Conservation (phyloP, 2,797 vertebrate genomes). For the Myotis vivesi region DNA sequence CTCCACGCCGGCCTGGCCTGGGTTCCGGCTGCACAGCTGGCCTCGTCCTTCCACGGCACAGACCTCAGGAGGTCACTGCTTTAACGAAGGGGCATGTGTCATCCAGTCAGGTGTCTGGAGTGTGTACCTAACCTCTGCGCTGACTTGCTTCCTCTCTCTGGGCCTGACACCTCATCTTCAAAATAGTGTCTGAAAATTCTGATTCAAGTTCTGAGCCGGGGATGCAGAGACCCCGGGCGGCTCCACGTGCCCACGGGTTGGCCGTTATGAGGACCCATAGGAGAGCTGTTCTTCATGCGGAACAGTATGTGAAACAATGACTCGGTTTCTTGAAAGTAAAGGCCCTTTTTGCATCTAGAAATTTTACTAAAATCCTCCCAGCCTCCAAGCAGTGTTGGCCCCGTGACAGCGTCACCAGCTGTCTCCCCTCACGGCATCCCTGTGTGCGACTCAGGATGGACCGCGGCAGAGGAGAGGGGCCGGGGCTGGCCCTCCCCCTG, state of each 20-base stretch:
- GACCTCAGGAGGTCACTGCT: background rate
- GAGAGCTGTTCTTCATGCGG: background rate
- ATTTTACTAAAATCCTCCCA: no score
- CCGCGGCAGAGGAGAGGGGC: accelerated
- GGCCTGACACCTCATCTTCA: background rate
- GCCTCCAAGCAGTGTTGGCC: background rate
- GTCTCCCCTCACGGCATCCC: accelerated
- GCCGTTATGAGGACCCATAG: background rate
- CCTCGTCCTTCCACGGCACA: background rate
- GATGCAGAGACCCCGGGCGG: accelerated
- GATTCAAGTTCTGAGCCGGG: background rate
- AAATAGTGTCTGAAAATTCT: background rate
- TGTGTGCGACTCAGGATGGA: background rate
- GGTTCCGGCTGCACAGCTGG: background rate
- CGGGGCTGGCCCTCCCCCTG: background rate
- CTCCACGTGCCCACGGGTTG: accelerated
- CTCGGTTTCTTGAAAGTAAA: background rate
- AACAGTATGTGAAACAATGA: background rate
- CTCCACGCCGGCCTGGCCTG: accelerated
- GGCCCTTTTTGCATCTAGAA: background rate
- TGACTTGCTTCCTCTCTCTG: background rate
- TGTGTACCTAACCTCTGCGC: background rate
- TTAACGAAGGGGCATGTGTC: accelerated
- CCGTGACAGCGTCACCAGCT: accelerated
- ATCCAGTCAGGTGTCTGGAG: background rate